phyloP scores from a whole-genome alignment of 37 sponge, comb jelly and placozoan genomes.

The Spongilla lacustris region DNA sequence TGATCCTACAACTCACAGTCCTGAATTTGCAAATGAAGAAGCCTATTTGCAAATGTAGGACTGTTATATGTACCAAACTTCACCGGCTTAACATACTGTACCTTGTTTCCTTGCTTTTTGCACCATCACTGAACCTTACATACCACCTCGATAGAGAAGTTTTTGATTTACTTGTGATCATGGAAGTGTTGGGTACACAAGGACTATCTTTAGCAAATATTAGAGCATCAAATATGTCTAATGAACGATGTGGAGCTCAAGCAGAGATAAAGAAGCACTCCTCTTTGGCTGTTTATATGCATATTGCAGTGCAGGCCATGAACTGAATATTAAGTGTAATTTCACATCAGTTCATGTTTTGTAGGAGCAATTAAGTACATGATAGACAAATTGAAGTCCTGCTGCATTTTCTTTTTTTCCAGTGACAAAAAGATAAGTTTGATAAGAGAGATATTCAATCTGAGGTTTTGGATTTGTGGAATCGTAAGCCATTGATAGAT shows the following conservation, averaged over 20 bases:
- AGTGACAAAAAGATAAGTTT: slow-evolving; percentile 27
- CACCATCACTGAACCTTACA: too few relatives aligned
- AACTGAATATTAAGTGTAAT: slow-evolving; percentile 55
- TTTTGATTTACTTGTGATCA: too few relatives aligned
- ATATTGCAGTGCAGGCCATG: slow-evolving; percentile 65
- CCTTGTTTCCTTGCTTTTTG: too few relatives aligned
- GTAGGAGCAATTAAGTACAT: slow-evolving; percentile 47
- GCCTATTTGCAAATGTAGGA: too few relatives aligned
- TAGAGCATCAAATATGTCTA: slow-evolving; percentile 35
- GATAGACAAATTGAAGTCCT: too few relatives aligned
- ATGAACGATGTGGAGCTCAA: too few relatives aligned
- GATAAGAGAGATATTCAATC: slow-evolving; percentile 29
- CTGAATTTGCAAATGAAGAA: too few relatives aligned
- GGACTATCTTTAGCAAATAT: slow-evolving; percentile 24
- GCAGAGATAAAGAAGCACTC: not conserved
- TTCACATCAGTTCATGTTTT: slow-evolving; percentile 31
- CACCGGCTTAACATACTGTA: too few relatives aligned
- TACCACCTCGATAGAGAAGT: too few relatives aligned
- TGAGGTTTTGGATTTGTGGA: not conserved
- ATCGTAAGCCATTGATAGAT: slow-evolving; percentile 47
- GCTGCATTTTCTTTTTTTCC: slow-evolving; percentile 17
- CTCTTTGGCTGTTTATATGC: slow-evolving; percentile 50
- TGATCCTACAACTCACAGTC: too few relatives aligned
- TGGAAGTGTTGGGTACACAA: slow-evolving; percentile 13
- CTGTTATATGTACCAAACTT: too few relatives aligned